These are phyloP conservation scores for Dryococelus australis DNA, from an alignment of 2,888 invertebrate species.

Conservation along the genomic window DNA sequence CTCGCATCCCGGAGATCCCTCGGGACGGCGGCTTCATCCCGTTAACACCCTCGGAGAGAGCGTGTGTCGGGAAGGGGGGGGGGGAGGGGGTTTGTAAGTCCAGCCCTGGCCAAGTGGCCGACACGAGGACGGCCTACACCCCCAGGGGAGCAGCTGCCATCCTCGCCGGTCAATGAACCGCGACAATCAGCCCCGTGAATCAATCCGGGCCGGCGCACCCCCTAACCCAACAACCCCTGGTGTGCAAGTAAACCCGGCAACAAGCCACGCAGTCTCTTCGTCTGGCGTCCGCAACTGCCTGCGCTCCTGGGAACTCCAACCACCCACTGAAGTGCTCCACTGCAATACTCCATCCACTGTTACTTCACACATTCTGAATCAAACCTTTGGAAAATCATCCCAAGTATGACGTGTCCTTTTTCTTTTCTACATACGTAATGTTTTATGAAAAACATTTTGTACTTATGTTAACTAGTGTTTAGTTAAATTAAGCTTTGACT, in stretches of 20 bases:
- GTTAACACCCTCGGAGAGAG: neutral
- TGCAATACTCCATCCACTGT: too few relatives aligned
- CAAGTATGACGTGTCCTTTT: too few relatives aligned
- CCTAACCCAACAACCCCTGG: neutral
- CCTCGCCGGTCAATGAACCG: neutral
- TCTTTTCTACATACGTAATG: too few relatives aligned
- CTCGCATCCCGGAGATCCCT: neutral
- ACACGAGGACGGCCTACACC: neutral
- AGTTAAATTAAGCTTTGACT: too few relatives aligned
- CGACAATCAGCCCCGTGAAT: slow-evolving; percentile 26
- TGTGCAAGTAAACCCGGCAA: slow-evolving; percentile 18
- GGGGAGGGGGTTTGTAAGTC: neutral
- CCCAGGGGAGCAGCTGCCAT: neutral
- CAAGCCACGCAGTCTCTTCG: neutral
- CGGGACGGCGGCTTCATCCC: neutral
- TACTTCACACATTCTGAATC: too few relatives aligned
- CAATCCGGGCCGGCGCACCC: slow-evolving; percentile 3
- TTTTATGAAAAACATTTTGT: too few relatives aligned
- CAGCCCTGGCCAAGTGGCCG: neutral
- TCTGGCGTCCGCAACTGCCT: neutral
- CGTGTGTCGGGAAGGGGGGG: neutral
- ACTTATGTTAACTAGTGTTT: too few relatives aligned
- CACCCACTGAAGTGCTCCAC: too few relatives aligned
- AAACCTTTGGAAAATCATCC: too few relatives aligned
- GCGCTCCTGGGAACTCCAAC: neutral